A percentile compares a stretch with the other conserved stretches of the same genome.
These are phyloP conservation scores for Agelastica alni DNA, from an alignment of 2,888 invertebrate species.

Conservation along the genomic window DNA sequence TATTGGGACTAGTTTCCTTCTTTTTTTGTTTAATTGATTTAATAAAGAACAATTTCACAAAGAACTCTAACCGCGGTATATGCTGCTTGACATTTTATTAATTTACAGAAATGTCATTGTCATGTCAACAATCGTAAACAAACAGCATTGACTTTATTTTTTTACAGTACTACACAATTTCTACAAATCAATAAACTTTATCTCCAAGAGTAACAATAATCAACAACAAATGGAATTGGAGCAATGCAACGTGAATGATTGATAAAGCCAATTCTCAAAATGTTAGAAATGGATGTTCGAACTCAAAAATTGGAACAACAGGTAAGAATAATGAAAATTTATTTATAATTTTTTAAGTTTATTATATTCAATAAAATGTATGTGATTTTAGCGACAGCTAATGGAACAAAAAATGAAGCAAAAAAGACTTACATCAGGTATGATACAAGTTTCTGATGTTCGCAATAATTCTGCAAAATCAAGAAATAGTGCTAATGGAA, in stretches of 20 bases:
- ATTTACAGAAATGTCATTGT: slow-evolving; percentile 5
- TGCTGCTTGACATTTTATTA: too few species aligned
- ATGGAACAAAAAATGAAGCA: slow-evolving; percentile 89
- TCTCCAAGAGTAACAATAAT: slow-evolving; percentile 45
- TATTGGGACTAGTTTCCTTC: too few species aligned
- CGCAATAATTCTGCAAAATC: slow-evolving; percentile 68
- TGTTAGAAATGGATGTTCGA: slow-evolving; percentile 57
- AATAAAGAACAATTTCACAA: too few species aligned
- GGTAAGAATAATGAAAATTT: slow-evolving; percentile 60
- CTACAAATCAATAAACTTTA: slow-evolving; percentile 39
- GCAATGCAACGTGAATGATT: slow-evolving; percentile 25
- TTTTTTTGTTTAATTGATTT: too few species aligned
- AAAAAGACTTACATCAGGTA: slow-evolving; percentile 81
- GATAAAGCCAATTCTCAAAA: slow-evolving; percentile 24
- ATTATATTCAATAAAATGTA: slow-evolving; percentile 28
- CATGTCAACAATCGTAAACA: slow-evolving; percentile 19
- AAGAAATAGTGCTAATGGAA: slow-evolving; percentile 69
- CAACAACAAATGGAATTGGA: slow-evolving; percentile 35
- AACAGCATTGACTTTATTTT: slow-evolving; percentile 23
- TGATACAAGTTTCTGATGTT: slow-evolving; percentile 86
- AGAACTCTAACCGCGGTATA: too few species aligned
- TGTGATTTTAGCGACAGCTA: slow-evolving; percentile 69
- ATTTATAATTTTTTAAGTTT: slow-evolving; percentile 27
- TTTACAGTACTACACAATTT: slow-evolving; percentile 21
- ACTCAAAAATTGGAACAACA: slow-evolving; percentile 89